Percentiles rank a stretch among this genome's conserved stretches.
Evolutionary conservation across 2,113 vertebrate genomes (phyloP).

Genomic region (Procavia capensis): DNA sequence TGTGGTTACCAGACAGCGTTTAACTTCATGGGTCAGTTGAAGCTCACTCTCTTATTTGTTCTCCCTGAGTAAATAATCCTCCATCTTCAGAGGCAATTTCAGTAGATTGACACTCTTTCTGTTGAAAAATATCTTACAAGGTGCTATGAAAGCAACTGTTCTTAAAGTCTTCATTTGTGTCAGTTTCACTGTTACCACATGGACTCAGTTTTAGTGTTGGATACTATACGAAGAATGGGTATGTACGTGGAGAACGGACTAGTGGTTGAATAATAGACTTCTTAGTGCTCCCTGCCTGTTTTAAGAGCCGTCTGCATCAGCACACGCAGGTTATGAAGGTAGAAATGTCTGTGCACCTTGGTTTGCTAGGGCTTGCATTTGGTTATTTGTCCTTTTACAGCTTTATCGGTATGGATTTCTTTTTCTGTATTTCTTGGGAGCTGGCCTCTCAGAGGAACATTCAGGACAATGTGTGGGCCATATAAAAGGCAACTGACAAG

Average conservation of each 20-base stretch:
- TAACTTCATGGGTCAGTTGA: constrained; percentile 82
- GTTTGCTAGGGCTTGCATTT: neutral
- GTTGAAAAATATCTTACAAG: constrained; percentile 6
- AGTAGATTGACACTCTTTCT: constrained; percentile 42
- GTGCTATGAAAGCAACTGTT: constrained; percentile 36
- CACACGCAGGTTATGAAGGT: neutral
- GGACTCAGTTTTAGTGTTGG: neutral
- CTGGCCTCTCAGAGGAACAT: neutral
- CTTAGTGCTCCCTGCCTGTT: constrained; percentile 75
- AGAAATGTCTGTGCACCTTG: neutral
- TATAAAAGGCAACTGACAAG: neutral
- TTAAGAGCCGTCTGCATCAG: neutral
- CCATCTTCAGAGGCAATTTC: constrained; percentile 40
- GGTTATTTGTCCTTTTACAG: neutral
- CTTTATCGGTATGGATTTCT: neutral
- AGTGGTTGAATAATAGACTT: constrained; percentile 24
- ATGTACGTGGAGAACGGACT: neutral
- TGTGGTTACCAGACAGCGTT: constrained; percentile 78
- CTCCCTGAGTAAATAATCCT: constrained; percentile 72
- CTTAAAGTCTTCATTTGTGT: constrained; percentile 10
- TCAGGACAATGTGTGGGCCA: neutral
- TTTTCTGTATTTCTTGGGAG: constrained; percentile 12
- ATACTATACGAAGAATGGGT: neutral
- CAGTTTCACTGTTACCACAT: neutral
- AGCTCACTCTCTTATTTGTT: constrained; percentile 80